Evolutionary conservation across 2,888 invertebrate genomes (phyloP).

Genomic region (Capitulum mitella): DNA sequence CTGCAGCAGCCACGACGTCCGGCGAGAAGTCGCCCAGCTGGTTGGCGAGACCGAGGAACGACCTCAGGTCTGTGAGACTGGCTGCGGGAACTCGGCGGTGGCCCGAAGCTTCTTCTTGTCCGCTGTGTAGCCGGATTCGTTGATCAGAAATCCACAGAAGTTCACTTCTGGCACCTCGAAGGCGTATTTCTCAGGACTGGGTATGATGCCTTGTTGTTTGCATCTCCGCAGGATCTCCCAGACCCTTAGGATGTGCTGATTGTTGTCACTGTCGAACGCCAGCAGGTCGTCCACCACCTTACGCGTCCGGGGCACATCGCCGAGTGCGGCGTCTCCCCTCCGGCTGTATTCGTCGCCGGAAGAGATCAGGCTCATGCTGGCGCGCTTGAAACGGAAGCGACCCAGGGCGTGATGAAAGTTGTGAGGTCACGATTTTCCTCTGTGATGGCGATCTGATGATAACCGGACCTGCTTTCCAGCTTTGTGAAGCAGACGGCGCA

Average conservation of each 20-base stretch:
- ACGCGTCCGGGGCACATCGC: background rate
- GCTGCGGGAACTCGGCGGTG: constrained; percentile 28
- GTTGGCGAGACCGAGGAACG: no score
- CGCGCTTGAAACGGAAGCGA: background rate
- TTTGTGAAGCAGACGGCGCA: background rate
- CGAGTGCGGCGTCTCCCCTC: no score
- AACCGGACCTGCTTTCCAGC: background rate
- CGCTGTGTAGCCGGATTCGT: background rate
- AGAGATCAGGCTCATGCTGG: background rate
- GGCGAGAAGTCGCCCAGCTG: constrained; percentile 27
- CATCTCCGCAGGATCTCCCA: background rate
- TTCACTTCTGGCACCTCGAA: background rate
- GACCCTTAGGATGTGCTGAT: background rate
- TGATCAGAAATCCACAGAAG: background rate
- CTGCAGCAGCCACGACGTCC: constrained; percentile 19
- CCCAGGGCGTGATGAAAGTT: background rate
- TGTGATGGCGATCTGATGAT: background rate
- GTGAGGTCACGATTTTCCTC: background rate
- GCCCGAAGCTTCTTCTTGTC: constrained; percentile 25
- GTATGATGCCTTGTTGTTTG: background rate
- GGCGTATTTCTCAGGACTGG: background rate
- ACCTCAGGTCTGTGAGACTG: no score
- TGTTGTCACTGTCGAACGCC: background rate
- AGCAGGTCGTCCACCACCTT: background rate
- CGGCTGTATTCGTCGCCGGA: background rate